These are phyloP conservation scores for Laupala kohalensis DNA, from an alignment of 1,140 invertebrate species.

Conservation along the genomic window DNA sequence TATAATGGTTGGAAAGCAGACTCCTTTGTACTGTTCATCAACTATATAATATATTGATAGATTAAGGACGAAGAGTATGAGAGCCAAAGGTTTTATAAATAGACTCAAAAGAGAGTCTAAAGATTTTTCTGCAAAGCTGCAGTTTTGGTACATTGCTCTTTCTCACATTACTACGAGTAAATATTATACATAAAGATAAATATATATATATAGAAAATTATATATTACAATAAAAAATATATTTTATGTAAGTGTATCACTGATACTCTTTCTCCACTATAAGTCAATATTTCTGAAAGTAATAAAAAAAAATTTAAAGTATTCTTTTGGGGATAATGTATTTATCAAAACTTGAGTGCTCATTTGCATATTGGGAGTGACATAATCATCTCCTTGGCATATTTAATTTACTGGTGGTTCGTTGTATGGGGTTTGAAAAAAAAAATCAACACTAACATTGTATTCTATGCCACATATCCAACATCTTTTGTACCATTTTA, in stretches of 20 bases:
- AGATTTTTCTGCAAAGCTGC: neutral
- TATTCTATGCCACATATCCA: neutral
- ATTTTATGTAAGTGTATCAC: constrained; percentile 11
- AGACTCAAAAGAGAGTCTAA: neutral
- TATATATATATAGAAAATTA: constrained; percentile 4
- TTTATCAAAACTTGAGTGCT: neutral
- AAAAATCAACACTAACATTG: neutral
- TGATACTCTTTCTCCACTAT: constrained; percentile 7
- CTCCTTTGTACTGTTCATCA: constrained; percentile 8
- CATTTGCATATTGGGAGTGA: neutral
- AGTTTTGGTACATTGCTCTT: constrained; percentile 4
- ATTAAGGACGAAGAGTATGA: neutral
- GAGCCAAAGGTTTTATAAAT: neutral
- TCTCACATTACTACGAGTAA: constrained; percentile 3
- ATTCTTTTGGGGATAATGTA: neutral
- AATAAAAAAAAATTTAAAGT: constrained; percentile 2
- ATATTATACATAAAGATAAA: constrained; percentile 2
- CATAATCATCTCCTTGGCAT: neutral
- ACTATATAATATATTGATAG: constrained; percentile 1
- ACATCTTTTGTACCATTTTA: too few species aligned
- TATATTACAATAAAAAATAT: constrained; percentile 8
- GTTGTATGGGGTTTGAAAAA: neutral
- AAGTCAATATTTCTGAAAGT: constrained; percentile 6
- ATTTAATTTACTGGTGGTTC: neutral
- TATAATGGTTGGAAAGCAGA: constrained; percentile 14